These are phyloP conservation scores for Chloroceryle amazona DNA, from an alignment of 2,797 vertebrate species.

Conservation along the genomic window DNA sequence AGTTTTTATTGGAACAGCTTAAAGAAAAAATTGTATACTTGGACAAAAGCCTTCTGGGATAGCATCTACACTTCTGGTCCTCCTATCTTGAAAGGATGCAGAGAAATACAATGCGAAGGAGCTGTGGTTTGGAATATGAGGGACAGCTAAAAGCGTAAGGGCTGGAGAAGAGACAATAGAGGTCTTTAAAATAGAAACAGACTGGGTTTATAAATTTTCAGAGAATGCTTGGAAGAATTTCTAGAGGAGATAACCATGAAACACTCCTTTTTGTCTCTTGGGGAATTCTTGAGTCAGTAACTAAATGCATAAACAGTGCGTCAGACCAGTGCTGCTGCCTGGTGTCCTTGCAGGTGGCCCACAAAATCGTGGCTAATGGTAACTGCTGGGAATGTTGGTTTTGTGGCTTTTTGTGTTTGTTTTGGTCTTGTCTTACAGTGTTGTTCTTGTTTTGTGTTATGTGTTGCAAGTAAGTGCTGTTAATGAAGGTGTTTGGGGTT, in stretches of 20 bases:
- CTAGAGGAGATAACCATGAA: background rate
- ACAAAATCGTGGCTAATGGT: background rate
- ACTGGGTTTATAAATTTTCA: background rate
- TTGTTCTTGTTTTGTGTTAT: background rate
- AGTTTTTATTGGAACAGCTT: slow-evolving; percentile 41
- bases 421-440: background rate
- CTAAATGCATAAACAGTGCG: background rate
- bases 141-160: background rate
- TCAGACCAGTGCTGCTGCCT: background rate
- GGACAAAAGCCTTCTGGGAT: background rate
- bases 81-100: background rate
- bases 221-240: background rate
- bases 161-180: background rate
- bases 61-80: background rate
- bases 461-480: background rate
- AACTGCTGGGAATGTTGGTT: background rate
- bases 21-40: background rate
- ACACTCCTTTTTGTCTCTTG: background rate
- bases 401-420: background rate
- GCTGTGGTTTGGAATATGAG: background rate
- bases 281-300: background rate
- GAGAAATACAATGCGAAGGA: background rate
- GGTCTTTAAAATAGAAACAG: background rate
- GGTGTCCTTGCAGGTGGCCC: background rate
- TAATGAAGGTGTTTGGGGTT: background rate